These are phyloP conservation scores for Trachelus iudaicus DNA, from an alignment of 2,888 invertebrate species.

Conservation along the genomic window DNA sequence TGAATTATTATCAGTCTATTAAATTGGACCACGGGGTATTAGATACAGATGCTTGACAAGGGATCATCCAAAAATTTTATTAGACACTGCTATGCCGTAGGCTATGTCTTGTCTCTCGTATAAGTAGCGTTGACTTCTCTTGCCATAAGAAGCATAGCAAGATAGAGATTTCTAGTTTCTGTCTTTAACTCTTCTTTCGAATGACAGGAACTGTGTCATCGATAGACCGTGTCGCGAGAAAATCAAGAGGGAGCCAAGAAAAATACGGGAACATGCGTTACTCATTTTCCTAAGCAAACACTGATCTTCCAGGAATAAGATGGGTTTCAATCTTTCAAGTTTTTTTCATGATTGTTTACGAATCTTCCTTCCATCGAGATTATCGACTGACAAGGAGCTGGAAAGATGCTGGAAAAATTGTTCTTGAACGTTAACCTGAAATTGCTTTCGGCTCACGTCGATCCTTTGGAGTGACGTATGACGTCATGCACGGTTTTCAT, in stretches of 20 bases:
- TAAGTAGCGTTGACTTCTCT: neutral
- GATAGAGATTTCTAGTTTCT: neutral
- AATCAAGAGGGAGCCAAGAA: neutral
- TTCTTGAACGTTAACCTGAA: conserved; percentile 17
- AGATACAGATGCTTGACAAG: neutral
- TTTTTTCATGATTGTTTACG: neutral
- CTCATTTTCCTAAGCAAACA: neutral
- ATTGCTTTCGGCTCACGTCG: conserved; percentile 32
- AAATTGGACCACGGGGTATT: neutral
- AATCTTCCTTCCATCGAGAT: neutral
- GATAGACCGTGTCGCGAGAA: neutral
- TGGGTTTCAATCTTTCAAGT: neutral
- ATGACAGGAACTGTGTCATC: neutral
- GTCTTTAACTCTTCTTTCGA: neutral
- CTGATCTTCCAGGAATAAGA: neutral
- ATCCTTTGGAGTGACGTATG: neutral
- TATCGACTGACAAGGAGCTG: neutral
- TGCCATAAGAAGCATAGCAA: neutral
- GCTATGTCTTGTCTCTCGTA: neutral
- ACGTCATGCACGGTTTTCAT: neutral
- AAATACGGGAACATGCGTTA: neutral
- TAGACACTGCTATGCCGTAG: neutral
- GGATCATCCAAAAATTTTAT: neutral
- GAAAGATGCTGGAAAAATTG: neutral
- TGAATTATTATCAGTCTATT: neutral